Conservation (phyloP, 2,113 vertebrate species). For the Cheilinus undulatus region DNA sequence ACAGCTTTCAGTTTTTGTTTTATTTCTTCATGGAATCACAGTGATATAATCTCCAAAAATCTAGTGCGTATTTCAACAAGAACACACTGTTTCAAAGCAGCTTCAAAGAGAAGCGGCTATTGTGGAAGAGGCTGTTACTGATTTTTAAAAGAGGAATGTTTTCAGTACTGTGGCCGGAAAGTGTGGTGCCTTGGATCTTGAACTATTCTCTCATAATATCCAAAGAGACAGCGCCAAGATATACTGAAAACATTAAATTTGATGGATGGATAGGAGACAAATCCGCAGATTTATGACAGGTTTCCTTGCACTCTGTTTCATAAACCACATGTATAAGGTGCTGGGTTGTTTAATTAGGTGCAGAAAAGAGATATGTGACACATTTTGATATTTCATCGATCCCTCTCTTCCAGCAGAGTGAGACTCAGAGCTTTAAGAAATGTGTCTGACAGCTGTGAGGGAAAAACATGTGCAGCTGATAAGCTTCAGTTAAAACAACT, state of each 20-base stretch:
- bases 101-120: conserved; percentile 56
- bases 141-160: conserved; percentile 24
- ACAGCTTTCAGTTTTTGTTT: conserved; percentile 1
- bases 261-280: conserved; percentile 8
- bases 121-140: conserved; percentile 13
- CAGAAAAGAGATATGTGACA: conserved; percentile 27
- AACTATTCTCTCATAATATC: conserved; percentile 22
- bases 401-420: not conserved
- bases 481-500: conserved; percentile 61
- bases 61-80: conserved; percentile 18
- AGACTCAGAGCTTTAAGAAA: conserved; percentile 49
- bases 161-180: conserved; percentile 20
- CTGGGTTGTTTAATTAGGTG: conserved; percentile 36
- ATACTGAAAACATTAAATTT: not conserved
- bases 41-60: conserved; percentile 20
- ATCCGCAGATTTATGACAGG: conserved; percentile 3
- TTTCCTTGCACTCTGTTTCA: not conserved
- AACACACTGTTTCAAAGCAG: conserved; percentile 34
- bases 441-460: conserved; percentile 56
- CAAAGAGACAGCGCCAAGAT: not conserved
- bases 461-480: conserved; percentile 55
- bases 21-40: conserved; percentile 6
- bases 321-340: conserved; percentile 11
- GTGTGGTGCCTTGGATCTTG: conserved; percentile 34
- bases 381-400: conserved; percentile 21